A percentile compares a stretch with the other conserved stretches of the same genome.
Conservation (phyloP, 2,113 vertebrate genomes). For the Recurvirostra avosetta region DNA sequence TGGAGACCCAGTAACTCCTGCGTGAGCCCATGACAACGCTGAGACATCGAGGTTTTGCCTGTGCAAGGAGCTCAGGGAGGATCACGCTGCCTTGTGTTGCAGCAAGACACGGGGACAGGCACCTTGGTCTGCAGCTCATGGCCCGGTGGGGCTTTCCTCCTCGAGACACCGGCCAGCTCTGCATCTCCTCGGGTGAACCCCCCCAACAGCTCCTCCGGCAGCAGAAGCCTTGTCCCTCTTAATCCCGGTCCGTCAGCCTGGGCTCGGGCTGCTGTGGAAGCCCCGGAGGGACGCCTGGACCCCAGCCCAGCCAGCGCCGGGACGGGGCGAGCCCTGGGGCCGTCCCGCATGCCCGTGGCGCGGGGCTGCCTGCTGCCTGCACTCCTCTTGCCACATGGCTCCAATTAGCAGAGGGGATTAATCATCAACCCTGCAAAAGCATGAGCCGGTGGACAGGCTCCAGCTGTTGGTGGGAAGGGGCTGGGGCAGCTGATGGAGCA, state of each 20-base stretch:
- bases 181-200: not conserved
- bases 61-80: not conserved
- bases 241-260: not conserved
- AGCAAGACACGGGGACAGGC: fast-evolving
- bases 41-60: not conserved
- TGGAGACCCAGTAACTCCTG: not conserved
- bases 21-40: fast-evolving
- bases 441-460: not conserved
- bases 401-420: conserved; percentile 42
- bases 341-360: fast-evolving
- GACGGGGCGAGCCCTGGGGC: fast-evolving
- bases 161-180: fast-evolving
- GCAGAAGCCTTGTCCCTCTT: not conserved
- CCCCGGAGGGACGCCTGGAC: not conserved
- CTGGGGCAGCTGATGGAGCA: fast-evolving
- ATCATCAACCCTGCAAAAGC: not conserved
- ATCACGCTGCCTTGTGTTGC: fast-evolving
- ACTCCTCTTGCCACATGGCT: not conserved
- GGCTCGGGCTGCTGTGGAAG: not conserved
- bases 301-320: not conserved
- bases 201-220: not conserved
- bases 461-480: not conserved
- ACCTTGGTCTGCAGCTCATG: not conserved
- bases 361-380: not conserved
- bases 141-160: too few species aligned